Conservation (phyloP, 2,797 vertebrate genomes). For the Hydrolagus colliei region DNA sequence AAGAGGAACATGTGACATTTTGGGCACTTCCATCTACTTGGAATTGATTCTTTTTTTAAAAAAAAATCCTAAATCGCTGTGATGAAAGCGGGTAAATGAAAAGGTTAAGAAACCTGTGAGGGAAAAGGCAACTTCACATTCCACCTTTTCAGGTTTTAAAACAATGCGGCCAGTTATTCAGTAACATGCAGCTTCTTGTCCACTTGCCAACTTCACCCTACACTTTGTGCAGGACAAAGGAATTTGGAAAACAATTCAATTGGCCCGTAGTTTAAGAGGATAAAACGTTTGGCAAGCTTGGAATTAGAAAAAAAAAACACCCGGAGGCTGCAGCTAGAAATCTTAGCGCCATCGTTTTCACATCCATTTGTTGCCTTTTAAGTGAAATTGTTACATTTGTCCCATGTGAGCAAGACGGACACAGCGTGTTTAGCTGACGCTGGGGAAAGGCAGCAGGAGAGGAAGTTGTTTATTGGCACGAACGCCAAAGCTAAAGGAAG, state of each 20-base stretch:
- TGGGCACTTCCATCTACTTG: too few relatives aligned
- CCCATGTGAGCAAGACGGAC: background rate
- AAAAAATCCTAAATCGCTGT: too few relatives aligned
- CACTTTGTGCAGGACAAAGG: background rate
- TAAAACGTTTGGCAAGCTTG: background rate
- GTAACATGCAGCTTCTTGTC: background rate
- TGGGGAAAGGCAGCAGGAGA: background rate
- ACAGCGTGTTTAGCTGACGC: background rate
- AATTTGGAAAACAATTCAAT: background rate
- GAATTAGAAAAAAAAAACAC: slow-evolving; percentile 1
- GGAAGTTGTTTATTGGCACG: background rate
- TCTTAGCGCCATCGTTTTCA: background rate
- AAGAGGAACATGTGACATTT: too few relatives aligned
- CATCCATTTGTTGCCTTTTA: background rate
- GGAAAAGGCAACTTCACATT: background rate
- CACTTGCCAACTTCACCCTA: background rate
- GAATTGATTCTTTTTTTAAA: too few relatives aligned
- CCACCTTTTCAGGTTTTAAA: background rate
- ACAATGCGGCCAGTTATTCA: background rate
- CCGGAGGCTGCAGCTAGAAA: background rate
- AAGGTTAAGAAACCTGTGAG: too few relatives aligned
- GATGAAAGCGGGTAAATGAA: too few relatives aligned
- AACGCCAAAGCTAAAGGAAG: background rate
- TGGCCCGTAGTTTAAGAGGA: background rate
- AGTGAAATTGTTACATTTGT: too few relatives aligned